Percentiles rank a stretch among this genome's conserved stretches.
phyloP scores from a whole-genome alignment of 2,888 invertebrate species.

The Tubulanus polymorphus region DNA sequence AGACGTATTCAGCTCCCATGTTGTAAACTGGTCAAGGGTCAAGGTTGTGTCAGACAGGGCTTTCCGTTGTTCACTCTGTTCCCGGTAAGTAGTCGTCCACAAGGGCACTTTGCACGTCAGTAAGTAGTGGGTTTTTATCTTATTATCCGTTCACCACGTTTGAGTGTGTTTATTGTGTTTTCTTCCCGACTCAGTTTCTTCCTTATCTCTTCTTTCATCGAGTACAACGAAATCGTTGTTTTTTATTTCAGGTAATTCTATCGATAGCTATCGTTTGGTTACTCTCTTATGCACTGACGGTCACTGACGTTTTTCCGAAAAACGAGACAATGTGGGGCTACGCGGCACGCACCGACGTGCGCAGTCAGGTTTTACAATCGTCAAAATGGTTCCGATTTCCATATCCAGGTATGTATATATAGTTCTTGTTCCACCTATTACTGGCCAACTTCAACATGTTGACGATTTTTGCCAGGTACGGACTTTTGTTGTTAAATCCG shows the following conservation, averaged over 20 bases:
- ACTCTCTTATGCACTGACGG: slow-evolving; percentile 45
- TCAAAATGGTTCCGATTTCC: slow-evolving; percentile 51
- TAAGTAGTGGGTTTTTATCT: too few relatives aligned
- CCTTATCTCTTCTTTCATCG: not conserved
- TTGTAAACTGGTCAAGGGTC: slow-evolving; percentile 30
- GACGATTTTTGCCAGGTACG: too few relatives aligned
- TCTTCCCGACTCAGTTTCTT: too few relatives aligned
- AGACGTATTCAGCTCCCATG: slow-evolving; percentile 46
- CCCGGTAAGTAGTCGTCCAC: slow-evolving; percentile 29
- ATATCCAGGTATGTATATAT: slow-evolving; percentile 61
- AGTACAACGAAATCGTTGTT: not conserved
- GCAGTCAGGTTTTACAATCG: slow-evolving; percentile 28
- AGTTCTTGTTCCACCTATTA: too few relatives aligned
- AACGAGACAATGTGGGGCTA: slow-evolving; percentile 46
- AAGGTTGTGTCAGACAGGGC: slow-evolving; percentile 20
- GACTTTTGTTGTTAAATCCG: too few relatives aligned
- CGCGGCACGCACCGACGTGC: slow-evolving; percentile 45
- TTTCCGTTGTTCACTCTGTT: slow-evolving; percentile 35
- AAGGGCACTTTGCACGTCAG: not conserved
- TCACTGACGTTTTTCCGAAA: slow-evolving; percentile 51
- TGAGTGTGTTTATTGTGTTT: too few relatives aligned
- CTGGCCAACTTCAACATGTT: too few relatives aligned
- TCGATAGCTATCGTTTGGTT: slow-evolving; percentile 41
- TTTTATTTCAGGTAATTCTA: slow-evolving; percentile 32
- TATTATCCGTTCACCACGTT: too few relatives aligned